A percentile compares a stretch with the other conserved stretches of the same genome.
These are phyloP conservation scores for Mystacides longicornis DNA, from an alignment of 2,888 invertebrate genomes.

Conservation along the genomic window DNA sequence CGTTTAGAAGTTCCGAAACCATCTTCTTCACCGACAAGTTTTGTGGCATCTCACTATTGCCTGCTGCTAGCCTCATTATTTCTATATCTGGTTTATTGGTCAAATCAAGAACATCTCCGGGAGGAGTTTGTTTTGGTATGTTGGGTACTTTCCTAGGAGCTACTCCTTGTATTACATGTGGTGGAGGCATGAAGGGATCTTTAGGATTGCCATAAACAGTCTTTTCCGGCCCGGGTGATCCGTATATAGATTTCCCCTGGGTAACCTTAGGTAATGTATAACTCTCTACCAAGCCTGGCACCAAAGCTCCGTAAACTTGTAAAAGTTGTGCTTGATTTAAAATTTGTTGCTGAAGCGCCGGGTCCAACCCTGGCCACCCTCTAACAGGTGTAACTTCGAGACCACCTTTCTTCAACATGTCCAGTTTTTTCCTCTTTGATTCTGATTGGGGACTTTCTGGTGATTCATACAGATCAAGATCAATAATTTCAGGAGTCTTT, in stretches of 20 bases:
- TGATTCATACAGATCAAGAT: slow-evolving; percentile 47
- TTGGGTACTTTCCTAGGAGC: slow-evolving; percentile 34
- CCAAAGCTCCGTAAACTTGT: slow-evolving; percentile 27
- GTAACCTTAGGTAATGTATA: slow-evolving; percentile 41
- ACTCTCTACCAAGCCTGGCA: slow-evolving; percentile 10
- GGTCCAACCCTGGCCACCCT: slow-evolving; percentile 35
- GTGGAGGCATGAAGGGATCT: slow-evolving; percentile 53
- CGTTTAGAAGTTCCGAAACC: not conserved
- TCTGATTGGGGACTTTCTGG: slow-evolving; percentile 42
- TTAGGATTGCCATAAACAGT: slow-evolving; percentile 68
- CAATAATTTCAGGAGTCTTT: slow-evolving; percentile 58
- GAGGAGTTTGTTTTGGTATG: slow-evolving; percentile 30
- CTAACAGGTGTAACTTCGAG: slow-evolving; percentile 66
- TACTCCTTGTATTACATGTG: slow-evolving; percentile 43
- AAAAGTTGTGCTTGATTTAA: slow-evolving; percentile 46
- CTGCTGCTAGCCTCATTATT: slow-evolving; percentile 49
- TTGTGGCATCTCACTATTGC: slow-evolving; percentile 35
- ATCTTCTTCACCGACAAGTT: slow-evolving; percentile 40
- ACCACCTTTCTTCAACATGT: slow-evolving; percentile 67
- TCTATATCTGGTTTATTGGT: slow-evolving; percentile 55
- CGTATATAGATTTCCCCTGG: slow-evolving; percentile 59
- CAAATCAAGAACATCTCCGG: slow-evolving; percentile 57
- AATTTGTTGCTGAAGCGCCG: slow-evolving; percentile 40
- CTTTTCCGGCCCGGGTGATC: slow-evolving; percentile 49
- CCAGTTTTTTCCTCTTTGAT: slow-evolving; percentile 60